These are phyloP conservation scores for Papilio xuthus DNA, from an alignment of 1,140 invertebrate genomes.

Conservation along the genomic window DNA sequence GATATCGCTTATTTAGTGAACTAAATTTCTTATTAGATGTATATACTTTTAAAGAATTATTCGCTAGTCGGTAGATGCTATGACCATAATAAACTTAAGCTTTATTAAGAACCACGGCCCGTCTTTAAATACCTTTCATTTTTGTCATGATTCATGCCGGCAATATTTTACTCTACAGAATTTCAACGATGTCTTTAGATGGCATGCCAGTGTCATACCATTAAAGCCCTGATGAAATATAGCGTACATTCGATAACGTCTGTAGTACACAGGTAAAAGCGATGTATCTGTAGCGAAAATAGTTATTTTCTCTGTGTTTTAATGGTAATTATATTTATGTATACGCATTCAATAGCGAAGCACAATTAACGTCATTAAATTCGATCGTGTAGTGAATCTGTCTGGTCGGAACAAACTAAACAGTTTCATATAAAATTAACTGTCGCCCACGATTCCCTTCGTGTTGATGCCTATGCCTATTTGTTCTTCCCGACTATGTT, in stretches of 20 bases:
- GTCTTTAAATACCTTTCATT: not conserved
- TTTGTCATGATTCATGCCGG: constrained; percentile 11
- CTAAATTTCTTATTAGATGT: no score
- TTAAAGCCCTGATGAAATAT: constrained; percentile 7
- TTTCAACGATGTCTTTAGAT: constrained; percentile 11
- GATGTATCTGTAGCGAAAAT: not conserved
- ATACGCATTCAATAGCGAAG: no score
- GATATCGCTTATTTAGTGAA: not conserved
- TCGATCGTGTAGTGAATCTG: no score
- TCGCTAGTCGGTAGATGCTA: not conserved
- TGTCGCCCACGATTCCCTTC: no score
- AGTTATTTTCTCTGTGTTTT: no score
- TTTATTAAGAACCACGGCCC: not conserved
- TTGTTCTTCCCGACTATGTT: no score
- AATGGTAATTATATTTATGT: no score
- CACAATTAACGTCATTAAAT: no score
- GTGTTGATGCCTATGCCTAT: no score
- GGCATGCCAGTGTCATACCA: not conserved
- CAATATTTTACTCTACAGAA: constrained; percentile 18
- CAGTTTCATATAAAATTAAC: no score
- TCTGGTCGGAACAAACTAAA: no score
- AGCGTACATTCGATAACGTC: not conserved
- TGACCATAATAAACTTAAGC: not conserved
- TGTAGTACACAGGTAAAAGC: not conserved
- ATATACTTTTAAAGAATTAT: not conserved